Conservation (phyloP, 2,113 vertebrate genomes). For the Uropsilus gracilis region DNA sequence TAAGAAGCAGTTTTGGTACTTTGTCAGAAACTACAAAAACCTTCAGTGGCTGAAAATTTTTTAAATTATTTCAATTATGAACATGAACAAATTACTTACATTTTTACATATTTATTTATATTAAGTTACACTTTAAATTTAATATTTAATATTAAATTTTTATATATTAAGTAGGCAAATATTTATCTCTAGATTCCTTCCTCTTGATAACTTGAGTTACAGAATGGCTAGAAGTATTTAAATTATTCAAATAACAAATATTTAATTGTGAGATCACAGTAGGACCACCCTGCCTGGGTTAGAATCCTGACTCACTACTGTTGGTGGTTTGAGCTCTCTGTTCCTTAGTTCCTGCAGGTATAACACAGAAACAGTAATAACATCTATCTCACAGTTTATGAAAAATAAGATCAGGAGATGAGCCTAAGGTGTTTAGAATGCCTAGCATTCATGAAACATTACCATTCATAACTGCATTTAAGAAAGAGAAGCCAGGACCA, state of each 20-base stretch:
- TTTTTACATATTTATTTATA: neutral
- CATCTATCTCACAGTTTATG: neutral
- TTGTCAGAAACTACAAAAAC: slow-evolving; percentile 47
- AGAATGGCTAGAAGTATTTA: slow-evolving; percentile 5
- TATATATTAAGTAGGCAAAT: neutral
- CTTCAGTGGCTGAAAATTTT: neutral
- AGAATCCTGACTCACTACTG: neutral
- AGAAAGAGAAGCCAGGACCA: neutral
- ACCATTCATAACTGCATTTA: neutral
- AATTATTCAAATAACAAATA: slow-evolving; percentile 13
- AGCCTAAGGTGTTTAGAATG: neutral
- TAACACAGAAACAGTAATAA: neutral
- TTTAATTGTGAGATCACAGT: neutral
- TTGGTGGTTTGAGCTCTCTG: neutral
- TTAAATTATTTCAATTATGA: neutral
- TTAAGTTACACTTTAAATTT: too few relatives aligned
- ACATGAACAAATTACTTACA: slow-evolving; percentile 8
- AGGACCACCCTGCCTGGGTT: neutral
- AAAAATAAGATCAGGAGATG: neutral
- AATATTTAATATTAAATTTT: too few relatives aligned
- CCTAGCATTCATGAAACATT: neutral
- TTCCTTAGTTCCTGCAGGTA: neutral
- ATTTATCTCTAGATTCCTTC: neutral
- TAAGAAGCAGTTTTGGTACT: neutral
- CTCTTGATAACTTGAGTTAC: neutral